phyloP scores from a whole-genome alignment of 2,797 vertebrate species.

The Anas bernieri region DNA sequence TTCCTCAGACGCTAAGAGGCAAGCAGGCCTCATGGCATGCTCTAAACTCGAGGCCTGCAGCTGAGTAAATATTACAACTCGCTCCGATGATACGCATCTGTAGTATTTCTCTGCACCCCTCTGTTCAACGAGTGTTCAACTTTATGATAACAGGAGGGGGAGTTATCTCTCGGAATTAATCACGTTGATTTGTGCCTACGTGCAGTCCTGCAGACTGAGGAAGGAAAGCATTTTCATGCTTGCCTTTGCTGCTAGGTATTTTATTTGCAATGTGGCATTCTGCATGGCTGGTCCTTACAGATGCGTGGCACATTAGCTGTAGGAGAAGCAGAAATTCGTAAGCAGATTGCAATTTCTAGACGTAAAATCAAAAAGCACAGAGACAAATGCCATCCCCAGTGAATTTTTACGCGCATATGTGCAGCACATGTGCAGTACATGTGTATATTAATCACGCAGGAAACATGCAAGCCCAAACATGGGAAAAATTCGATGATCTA shows the following conservation, averaged over 20 bases:
- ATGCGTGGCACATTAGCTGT: constrained; percentile 52
- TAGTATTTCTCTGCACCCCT: not conserved
- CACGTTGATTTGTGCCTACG: not conserved
- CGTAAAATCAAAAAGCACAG: not conserved
- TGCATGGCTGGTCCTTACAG: constrained; percentile 40
- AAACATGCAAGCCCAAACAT: constrained; percentile 58
- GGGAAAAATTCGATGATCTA: constrained; percentile 50
- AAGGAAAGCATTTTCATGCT: not conserved
- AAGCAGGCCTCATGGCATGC: not conserved
- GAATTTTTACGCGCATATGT: constrained; percentile 48
- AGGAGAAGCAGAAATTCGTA: constrained; percentile 11
- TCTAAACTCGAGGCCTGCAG: not conserved
- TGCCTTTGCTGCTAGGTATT: not conserved
- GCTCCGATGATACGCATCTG: constrained; percentile 18
- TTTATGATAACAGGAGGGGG: not conserved
- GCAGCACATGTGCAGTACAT: constrained; percentile 44
- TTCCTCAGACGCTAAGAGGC: not conserved
- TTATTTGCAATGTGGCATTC: constrained; percentile 17
- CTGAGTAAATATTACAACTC: constrained; percentile 49
- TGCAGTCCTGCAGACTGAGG: not conserved
- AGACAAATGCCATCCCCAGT: not conserved
- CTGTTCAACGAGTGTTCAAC: constrained; percentile 5
- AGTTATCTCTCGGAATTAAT: not conserved
- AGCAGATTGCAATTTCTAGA: not conserved
- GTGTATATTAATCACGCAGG: constrained; percentile 42